Evolutionary conservation across 2,888 invertebrate genomes (phyloP), one percentile per base, ranked within the genome.

Genomic region (Sinelater perroti): DNA sequence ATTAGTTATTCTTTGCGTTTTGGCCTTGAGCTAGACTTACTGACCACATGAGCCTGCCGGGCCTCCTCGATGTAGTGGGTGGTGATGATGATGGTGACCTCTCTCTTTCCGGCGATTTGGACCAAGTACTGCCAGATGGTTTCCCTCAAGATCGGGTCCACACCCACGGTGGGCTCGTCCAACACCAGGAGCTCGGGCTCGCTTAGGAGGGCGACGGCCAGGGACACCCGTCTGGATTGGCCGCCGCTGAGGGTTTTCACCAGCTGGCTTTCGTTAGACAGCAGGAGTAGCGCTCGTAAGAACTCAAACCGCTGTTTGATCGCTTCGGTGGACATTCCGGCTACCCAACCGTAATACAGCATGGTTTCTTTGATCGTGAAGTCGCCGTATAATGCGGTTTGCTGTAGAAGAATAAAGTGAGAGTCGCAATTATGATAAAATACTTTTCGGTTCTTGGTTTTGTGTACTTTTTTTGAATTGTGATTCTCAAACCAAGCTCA

Each of bases 141-240:
- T 75, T 92, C 90, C 60, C 93, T 81, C 7, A 95, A 79, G 28
- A 95, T 85, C 1, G 95, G 95, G 79, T 95, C 95, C 1, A 96
- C 91, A 26, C 95, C 95, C 11, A 94, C 95, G 0, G 95, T 96
- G 0, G 95, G 95, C 72, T 96, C 96, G 72, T 96, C 96, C 54
- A 96, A 80, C 70, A 96, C 95, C 56, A 96, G 79, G 20, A 96
- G 81, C 73, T 94, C 93, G 0, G 96, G 95, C 60, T 93, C 90
- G 64, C 95, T 93, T 31, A 96, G 81, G 24, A 96, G 80, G 0
- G 95, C 93, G 0, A 93, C 91, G 0, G 95, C 93, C 66, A 96
- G 84, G 0, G 95, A 95, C 2, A 95, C 90, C 61, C 95, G 83
- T 47, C 95, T 81, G 75, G 91, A 90, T 74, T 96, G 95, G 8